Evolutionary conservation across 2,797 vertebrate genomes (phyloP).

Genomic region (Darevskia nairensis): DNA sequence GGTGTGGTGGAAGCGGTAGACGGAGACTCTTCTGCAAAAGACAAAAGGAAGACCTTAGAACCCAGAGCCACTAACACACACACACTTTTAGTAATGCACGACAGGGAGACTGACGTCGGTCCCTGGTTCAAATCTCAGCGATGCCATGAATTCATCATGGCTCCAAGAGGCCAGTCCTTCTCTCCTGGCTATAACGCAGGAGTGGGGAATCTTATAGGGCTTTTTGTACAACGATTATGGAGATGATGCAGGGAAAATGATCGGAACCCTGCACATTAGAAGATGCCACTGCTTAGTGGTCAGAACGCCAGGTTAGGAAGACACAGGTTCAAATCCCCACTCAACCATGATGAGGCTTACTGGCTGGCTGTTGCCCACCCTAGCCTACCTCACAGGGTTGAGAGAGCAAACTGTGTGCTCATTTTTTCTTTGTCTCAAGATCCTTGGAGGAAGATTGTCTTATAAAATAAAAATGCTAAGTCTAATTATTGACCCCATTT

Average conservation of each 20-base stretch:
- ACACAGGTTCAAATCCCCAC: not conserved
- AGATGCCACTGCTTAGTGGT: too few relatives aligned
- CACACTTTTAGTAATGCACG: not conserved
- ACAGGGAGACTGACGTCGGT: not conserved
- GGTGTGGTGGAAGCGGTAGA: slow-evolving; percentile 77
- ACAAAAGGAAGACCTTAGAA: not conserved
- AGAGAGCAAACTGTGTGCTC: not conserved
- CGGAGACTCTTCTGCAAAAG: slow-evolving; percentile 73
- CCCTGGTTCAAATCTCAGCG: not conserved
- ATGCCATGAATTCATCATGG: not conserved
- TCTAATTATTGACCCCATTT: not conserved
- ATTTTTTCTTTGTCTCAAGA: not conserved
- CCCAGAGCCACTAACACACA: not conserved
- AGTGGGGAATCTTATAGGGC: too few relatives aligned
- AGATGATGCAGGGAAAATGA: not conserved
- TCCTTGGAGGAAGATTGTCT: not conserved
- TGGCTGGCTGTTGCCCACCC: not conserved
- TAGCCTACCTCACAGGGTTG: not conserved
- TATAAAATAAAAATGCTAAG: not conserved
- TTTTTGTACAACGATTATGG: not conserved
- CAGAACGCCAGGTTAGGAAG: not conserved
- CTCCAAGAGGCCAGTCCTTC: not conserved
- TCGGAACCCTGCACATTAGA: not conserved
- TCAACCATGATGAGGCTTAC: not conserved
- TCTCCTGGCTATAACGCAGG: not conserved